Evolutionary conservation across 1,140 invertebrate species (phyloP).

Genomic region (Dendrolimus kikuchii): DNA sequence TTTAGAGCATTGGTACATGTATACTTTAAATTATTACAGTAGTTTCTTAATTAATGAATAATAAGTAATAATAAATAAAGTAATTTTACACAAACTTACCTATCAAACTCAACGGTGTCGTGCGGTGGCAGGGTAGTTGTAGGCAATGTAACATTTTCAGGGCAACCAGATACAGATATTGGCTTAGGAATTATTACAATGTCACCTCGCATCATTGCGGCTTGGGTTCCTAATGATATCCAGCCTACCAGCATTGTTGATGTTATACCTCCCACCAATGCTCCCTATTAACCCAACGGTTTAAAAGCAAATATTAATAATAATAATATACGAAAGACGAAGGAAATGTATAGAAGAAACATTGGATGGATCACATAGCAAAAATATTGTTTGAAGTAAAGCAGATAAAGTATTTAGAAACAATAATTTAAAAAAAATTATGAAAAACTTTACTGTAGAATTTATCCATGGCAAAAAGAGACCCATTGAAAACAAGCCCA

Average conservation of each 20-base stretch:
- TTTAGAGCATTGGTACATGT: not conserved
- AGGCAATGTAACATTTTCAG: constrained; percentile 40
- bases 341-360: not conserved
- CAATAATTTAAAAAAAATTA: too few species aligned
- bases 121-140: constrained; percentile 10
- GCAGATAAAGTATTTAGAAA: not conserved
- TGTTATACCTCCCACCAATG: constrained; percentile 79
- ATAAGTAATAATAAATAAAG: not conserved
- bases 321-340: not conserved
- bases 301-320: not conserved
- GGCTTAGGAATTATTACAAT: constrained; percentile 75
- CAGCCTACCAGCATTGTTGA: constrained; percentile 83
- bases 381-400: not conserved
- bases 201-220: constrained; percentile 77
- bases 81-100: constrained; percentile 20
- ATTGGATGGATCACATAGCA: not conserved
- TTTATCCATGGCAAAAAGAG: constrained; percentile 84
- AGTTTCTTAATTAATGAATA: not conserved
- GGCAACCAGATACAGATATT: constrained; percentile 76
- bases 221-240: constrained; percentile 89
- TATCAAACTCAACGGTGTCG: constrained; percentile 36
- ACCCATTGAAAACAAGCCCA: constrained; percentile 85
- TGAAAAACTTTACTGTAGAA: constrained; percentile 68
- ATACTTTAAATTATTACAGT: not conserved
- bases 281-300: constrained; percentile 75